phyloP scores from a whole-genome alignment of 1,140 invertebrate species.

The Andrena cerasifolii region DNA sequence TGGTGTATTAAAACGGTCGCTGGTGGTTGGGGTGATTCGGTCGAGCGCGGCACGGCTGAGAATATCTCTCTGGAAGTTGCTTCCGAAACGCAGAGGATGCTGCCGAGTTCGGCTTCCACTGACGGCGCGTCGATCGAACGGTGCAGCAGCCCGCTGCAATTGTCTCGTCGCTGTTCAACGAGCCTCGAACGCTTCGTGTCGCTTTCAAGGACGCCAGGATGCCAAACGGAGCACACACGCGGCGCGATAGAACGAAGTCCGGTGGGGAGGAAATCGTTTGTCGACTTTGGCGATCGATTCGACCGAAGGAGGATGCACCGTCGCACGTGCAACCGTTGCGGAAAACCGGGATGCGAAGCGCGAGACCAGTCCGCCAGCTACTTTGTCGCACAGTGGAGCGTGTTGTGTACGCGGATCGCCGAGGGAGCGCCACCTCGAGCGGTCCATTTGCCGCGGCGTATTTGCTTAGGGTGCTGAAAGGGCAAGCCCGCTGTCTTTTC shows the following conservation, averaged over 20 bases:
- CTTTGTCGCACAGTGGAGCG: conserved; percentile 34
- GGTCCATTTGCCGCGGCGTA: conserved; percentile 49
- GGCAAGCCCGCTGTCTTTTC: conserved; percentile 4
- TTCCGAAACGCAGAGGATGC: too few species aligned
- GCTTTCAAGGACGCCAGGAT: not conserved
- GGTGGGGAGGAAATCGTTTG: not conserved
- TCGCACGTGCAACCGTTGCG: not conserved
- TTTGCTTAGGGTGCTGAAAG: conserved; percentile 44
- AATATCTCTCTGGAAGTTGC: too few species aligned
- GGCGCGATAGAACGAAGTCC: not conserved
- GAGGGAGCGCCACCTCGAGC: conserved; percentile 28
- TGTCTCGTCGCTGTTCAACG: not conserved
- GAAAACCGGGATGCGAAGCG: conserved; percentile 15
- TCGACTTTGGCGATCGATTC: too few species aligned
- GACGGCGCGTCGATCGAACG: not conserved
- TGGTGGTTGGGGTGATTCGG: too few species aligned
- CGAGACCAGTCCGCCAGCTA: conserved; percentile 14
- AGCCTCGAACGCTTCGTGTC: not conserved
- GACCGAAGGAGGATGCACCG: not conserved
- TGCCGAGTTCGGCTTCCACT: not conserved
- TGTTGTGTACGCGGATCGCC: not conserved
- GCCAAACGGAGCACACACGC: not conserved
- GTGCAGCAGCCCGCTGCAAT: not conserved
- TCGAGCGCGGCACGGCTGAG: too few species aligned
- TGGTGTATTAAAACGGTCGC: too few species aligned